Evolutionary conservation across 2,888 invertebrate genomes (phyloP), one percentile per base, ranked within the genome.

Genomic region (Tenthredo livida): DNA sequence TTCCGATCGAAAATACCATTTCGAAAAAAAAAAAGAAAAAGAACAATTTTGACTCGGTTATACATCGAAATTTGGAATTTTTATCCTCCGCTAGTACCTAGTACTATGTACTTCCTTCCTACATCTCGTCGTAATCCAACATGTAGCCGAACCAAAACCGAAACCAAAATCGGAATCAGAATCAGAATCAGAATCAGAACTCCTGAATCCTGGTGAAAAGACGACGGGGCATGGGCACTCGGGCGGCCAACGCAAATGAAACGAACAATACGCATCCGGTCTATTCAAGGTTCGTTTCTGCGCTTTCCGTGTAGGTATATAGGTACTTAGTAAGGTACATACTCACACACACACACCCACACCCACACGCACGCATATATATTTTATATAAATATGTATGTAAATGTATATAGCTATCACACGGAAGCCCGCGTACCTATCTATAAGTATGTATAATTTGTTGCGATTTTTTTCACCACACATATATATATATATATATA

Each of bases 201-300:
- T 40, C 72, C 72, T 33, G 40, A 40, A 40, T 72, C 40, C 72
- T 72, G 72, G 61, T 61, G 61, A 25, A 61, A 61, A 61, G 61
- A 61, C 61, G 25, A 61, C 21, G 12, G 65, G 21, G 65, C 82
- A 37, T 29, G 33, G 70, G 29, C 61, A 61, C 61, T 61, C 61
- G 25, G 82, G 40, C 82, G 82, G 65, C 82, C 82, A 82, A 65
- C 82, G 82, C 82, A 82, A 82, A 82, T 82, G 61, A 82, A 65
- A 82, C 82, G 82, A 82, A 82, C 82, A 82, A 82, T 82, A 82
- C 61, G 82, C 65, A 82, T 82, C 82, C 82, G 82, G 82, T 43
- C 82, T 82, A 82, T 82, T 82, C 82, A 82, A 21, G 54, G 29
- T 17, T 25, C 40, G 25, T 25, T 37, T 75, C 37, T 70, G 17